Base-by-base conservation (phyloP, 2,113 vertebrate species). In the Sylvietta virens region DNA sequence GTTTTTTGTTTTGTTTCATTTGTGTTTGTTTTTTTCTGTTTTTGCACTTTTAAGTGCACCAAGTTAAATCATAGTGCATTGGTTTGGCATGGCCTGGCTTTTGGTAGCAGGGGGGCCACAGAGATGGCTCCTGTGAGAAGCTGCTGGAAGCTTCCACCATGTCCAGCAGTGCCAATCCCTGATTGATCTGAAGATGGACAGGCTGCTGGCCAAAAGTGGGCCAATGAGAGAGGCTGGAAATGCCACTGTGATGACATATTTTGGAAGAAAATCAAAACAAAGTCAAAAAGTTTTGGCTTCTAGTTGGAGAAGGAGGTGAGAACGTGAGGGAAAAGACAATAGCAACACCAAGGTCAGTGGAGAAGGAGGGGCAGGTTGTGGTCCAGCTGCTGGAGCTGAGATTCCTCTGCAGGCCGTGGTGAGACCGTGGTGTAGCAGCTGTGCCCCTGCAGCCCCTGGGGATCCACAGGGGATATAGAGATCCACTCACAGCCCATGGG, bases 311-410 rank as follows among this genome's bases (percentile, higher is more conserved):
- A 76, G 9, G n/a, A 31, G 9, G 9, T 37, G 72, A 74, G n/a
- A 58, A 23, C n/a, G 48, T 24, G 37, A 53, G 11, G 7, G 15
- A 30, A 10, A 47, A 60, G 11, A 39, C 19, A 12, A 11, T 48
- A 44, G 27, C 4, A 10, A 39, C n/a, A 19, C 12, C 56, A 48
- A 37, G 15, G 15, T 18, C 19, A 37, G n/a, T 24, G n/a, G 11
- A 24, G 54, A 47, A 23, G n/a, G 40, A 45, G 23, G 35, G 31
- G 42, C 1, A 47, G n/a, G 42, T 31, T 15, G 1, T 18, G 42
- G 20, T 58, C 19, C 71, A 57, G 71, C 19, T 0, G 0, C 24
- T 3, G 3, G 11, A 37, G 15, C 26, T 0, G 10, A 30, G 26
- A 18, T 47, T 47, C 11, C n/a, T 47, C 42, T 74, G 11, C 33